These are phyloP conservation scores for Lagodon rhomboides DNA, from an alignment of 2,797 vertebrate species.

Conservation along the genomic window DNA sequence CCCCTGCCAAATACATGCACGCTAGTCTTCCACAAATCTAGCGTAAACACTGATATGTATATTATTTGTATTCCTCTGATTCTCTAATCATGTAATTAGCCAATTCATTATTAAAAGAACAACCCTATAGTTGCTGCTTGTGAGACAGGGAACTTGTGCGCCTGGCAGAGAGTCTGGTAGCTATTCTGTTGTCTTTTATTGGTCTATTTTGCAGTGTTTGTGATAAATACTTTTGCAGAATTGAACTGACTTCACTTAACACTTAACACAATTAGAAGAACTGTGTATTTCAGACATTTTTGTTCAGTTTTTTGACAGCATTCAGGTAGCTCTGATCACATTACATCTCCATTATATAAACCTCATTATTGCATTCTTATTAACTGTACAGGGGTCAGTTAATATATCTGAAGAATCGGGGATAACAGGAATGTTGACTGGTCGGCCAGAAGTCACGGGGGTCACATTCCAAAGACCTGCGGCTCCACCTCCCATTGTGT, in stretches of 20 bases:
- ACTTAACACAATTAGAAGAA: background rate
- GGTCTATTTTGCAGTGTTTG: too few species aligned
- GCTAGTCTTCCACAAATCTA: too few species aligned
- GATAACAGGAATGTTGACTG: constrained; percentile 71
- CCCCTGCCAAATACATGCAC: too few species aligned
- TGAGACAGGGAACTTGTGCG: background rate
- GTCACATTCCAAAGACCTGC: constrained; percentile 83
- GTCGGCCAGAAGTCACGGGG: constrained; percentile 70
- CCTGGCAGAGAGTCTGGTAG: background rate
- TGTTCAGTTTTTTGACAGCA: background rate
- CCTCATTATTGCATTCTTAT: constrained; percentile 28
- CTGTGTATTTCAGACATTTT: background rate
- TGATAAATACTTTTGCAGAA: background rate
- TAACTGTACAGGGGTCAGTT: constrained; percentile 25
- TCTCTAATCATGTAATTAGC: background rate
- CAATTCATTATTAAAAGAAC: background rate
- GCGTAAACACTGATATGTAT: background rate
- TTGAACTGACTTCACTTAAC: background rate
- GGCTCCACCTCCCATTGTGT: constrained; percentile 88
- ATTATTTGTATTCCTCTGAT: background rate
- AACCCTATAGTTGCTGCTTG: background rate
- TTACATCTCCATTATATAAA: background rate
- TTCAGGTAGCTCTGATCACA: background rate
- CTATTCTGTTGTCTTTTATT: too few species aligned
- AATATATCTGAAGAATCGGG: constrained; percentile 36